phyloP scores from a whole-genome alignment of 2,797 vertebrate species.

The Lepilemur septentrionalis region DNA sequence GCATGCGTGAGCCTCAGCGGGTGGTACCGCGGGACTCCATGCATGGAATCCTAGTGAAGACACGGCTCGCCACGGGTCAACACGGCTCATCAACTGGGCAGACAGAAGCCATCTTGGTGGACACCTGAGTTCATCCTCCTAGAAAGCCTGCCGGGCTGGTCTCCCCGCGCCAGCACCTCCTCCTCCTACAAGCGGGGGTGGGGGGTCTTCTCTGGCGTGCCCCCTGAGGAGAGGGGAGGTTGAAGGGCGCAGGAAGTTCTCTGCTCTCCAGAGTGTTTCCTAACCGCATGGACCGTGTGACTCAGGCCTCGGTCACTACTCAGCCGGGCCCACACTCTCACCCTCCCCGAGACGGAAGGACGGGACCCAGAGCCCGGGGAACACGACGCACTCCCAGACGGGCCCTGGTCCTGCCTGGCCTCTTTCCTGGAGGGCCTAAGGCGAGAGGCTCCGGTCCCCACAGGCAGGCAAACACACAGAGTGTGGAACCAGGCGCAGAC shows the following conservation, averaged over 20 bases:
- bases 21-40: too few species aligned
- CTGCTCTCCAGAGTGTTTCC: background rate
- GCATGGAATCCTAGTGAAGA: too few species aligned
- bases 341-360: too few species aligned
- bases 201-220: background rate
- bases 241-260: background rate
- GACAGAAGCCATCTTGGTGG: background rate
- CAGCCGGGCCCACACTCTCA: too few species aligned
- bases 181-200: background rate
- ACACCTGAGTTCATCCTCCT: background rate
- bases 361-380: too few species aligned
- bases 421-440: background rate
- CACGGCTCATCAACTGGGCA: too few species aligned
- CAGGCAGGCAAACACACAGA: background rate
- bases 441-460: background rate
- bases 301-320: background rate
- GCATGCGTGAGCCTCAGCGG: accelerated
- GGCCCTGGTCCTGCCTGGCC: too few species aligned
- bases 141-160: background rate
- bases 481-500: background rate
- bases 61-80: background rate
- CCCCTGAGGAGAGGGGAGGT: too few species aligned
- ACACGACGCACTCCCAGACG: too few species aligned
- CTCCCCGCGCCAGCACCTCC: background rate
- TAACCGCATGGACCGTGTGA: accelerated